Base-by-base conservation (phyloP, 2,113 vertebrate species). In the Gulo gulo region DNA sequence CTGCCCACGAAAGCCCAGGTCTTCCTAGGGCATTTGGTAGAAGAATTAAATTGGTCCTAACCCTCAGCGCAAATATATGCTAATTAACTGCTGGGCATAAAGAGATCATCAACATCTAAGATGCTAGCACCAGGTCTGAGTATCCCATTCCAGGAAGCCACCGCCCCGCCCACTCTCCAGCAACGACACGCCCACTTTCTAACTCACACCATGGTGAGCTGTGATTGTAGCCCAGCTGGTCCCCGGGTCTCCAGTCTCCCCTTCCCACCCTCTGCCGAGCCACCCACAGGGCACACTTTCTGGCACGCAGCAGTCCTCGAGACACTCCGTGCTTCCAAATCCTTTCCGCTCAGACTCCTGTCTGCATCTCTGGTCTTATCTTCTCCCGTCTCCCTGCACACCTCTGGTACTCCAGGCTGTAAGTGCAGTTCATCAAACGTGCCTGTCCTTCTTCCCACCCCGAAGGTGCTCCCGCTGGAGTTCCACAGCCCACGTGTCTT, bases 381-480 rank as follows among this genome's bases (percentile, higher is more conserved):
- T 69, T 42, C 83, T 76, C 52, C 71, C 23, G 0, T 14, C 24
- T 61, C 26, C 31, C 31, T 36, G 26, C 61, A 42, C 7, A 42
- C 9, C 24, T 67, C n/a, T 9, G 12, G 7, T 4, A 24, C 16
- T 39, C 9, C 45, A 15, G 47, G 11, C 39, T 24, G 20, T 8
- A 29, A 34, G 16, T 34, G 8, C 47, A 20, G 24, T 36, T 4
- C 52, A 65, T 8, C 24, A 21, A 8, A 50, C 0, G 1, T 4
- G 4, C 69, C 69, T 71, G 21, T 7, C 65, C 36, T 23, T 57
- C 39, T 55, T 34, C 34, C 78, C 31, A 14, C 74, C 29, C n/a
- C 9, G 34, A 50, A 2, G 2, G 11, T 12, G 8, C 3, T 7
- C 12, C 16, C 1, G 0, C 21, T n/a, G 12, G 26, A 59, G 14